These are phyloP conservation scores for Ypsolopha sequella DNA, from an alignment of 2,888 invertebrate genomes.

Conservation along the genomic window DNA sequence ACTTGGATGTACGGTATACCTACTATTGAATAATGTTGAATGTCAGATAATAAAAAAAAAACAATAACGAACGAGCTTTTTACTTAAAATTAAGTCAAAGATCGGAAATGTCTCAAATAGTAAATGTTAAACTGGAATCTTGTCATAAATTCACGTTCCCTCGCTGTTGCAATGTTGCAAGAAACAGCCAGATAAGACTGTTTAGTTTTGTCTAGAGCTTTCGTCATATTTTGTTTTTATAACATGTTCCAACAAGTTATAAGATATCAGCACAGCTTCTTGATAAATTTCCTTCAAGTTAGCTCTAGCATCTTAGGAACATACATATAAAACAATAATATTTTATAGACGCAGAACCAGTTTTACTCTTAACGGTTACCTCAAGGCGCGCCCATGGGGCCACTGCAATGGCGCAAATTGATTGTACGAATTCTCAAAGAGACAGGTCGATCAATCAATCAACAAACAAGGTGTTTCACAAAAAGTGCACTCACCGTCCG, in stretches of 20 bases:
- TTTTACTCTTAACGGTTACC: slow-evolving; percentile 38
- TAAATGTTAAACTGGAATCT: no score
- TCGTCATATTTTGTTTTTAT: not conserved
- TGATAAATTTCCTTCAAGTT: not conserved
- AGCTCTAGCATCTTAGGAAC: not conserved
- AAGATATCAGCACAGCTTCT: not conserved
- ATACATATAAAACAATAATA: slow-evolving; percentile 2
- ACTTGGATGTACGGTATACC: no score
- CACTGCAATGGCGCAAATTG: not conserved
- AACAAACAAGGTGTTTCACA: not conserved
- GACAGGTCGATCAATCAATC: not conserved
- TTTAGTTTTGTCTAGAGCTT: not conserved
- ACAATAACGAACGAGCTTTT: no score
- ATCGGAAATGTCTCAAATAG: no score
- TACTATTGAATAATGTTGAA: no score
- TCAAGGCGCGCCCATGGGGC: slow-evolving; percentile 16
- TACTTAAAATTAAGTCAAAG: no score
- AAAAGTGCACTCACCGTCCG: slow-evolving; percentile 61
- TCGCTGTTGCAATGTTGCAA: no score
- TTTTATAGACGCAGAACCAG: slow-evolving; percentile 26
- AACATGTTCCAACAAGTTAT: not conserved
- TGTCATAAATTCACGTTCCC: no score
- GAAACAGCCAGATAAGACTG: no score
- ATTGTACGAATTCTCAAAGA: not conserved
- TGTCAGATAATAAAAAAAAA: no score